Conservation (phyloP, 2,797 vertebrate species). For the Rhabdomys pumilio region DNA sequence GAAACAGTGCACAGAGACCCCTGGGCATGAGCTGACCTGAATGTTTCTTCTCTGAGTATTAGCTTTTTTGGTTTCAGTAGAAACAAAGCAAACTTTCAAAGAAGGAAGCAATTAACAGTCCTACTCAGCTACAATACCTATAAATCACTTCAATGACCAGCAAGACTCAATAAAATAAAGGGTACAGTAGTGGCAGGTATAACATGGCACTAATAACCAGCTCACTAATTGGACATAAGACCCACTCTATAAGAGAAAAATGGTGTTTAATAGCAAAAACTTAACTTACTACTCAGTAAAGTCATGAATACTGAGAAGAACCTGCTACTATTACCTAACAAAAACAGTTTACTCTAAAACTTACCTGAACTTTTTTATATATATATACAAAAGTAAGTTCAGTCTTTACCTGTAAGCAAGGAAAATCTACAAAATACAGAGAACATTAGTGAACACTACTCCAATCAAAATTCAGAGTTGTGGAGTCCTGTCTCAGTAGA, state of each 20-base stretch:
- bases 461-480: background rate
- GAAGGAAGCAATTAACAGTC: background rate
- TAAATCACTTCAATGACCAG: background rate
- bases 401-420: background rate
- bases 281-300: background rate
- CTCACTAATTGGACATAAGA: background rate
- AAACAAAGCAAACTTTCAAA: background rate
- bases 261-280: background rate
- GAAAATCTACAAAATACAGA: background rate
- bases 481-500: background rate
- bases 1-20: background rate
- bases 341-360: background rate
- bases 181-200: background rate
- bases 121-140: background rate
- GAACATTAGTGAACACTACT: background rate
- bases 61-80: background rate
- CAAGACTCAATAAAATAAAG: no score
- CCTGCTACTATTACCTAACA: background rate
- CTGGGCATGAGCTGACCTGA: background rate
- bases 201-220: background rate
- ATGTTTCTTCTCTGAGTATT: background rate
- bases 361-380: background rate
- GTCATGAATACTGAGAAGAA: background rate
- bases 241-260: background rate
- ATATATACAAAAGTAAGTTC: background rate